Conservation (phyloP, 2,797 vertebrate genomes). For the Lycodopsis pacificus region DNA sequence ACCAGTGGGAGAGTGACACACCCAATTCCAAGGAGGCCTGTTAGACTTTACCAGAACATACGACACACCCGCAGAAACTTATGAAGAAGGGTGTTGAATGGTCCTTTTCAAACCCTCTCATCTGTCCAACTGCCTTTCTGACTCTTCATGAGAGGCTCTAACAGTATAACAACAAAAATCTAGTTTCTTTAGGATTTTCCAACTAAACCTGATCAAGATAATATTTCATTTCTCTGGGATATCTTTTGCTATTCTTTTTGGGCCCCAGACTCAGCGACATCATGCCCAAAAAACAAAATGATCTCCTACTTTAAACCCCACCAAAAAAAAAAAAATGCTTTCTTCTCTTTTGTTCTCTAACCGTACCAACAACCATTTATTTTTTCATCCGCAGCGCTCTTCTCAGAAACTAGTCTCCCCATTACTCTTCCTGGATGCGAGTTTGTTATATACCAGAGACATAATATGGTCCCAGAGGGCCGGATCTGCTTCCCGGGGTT, state of each 20-base stretch:
- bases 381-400: constrained; percentile 32
- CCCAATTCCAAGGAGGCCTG: constrained; percentile 75
- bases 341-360: constrained; percentile 16
- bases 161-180: background rate
- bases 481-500: constrained; percentile 52
- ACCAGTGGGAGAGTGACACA: constrained; percentile 76
- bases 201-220: constrained; percentile 1
- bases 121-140: background rate
- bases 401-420: constrained; percentile 35
- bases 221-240: background rate
- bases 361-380: constrained; percentile 24
- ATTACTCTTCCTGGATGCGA: constrained; percentile 51
- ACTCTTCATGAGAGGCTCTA: background rate
- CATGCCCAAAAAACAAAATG: background rate
- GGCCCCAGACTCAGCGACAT: constrained; percentile 1
- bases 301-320: constrained; percentile 12
- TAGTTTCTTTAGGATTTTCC: background rate
- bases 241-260: background rate
- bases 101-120: constrained; percentile 12
- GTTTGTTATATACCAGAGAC: constrained; percentile 55
- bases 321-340: background rate
- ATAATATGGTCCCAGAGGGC: constrained; percentile 41
- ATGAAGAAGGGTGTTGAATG: constrained; percentile 36
- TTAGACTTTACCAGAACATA: constrained; percentile 62
- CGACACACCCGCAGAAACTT: constrained; percentile 60